A percentile compares a stretch with the other conserved stretches of the same genome.
phyloP scores from a whole-genome alignment of 2,113 vertebrate species.

The Alexandromys fortis region DNA sequence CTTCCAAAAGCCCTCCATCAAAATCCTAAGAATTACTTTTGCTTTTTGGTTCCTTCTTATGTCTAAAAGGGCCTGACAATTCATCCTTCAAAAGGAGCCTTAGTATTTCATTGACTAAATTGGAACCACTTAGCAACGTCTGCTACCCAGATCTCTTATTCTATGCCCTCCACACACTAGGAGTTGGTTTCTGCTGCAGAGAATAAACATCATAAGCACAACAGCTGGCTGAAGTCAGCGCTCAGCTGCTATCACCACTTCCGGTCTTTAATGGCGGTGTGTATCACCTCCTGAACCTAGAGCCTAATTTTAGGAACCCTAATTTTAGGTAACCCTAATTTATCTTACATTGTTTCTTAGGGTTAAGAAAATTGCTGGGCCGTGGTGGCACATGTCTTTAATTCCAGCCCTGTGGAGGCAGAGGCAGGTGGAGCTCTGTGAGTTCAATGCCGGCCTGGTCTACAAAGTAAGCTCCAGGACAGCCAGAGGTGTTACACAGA shows the following conservation, averaged over 20 bases:
- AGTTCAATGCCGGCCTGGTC: too few relatives aligned
- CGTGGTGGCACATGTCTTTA: too few relatives aligned
- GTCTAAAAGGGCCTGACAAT: slow-evolving; percentile 18
- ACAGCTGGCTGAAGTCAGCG: neutral
- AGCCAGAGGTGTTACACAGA: too few relatives aligned
- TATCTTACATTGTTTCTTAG: slow-evolving; percentile 1
- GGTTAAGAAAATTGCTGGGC: neutral
- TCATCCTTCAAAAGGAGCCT: neutral
- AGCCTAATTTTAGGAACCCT: slow-evolving; percentile 2
- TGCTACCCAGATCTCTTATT: neutral
- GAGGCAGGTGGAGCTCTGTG: too few relatives aligned
- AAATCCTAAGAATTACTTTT: slow-evolving; percentile 36
- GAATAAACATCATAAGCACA: neutral
- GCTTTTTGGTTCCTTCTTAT: neutral
- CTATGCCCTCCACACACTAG: neutral
- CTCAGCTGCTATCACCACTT: neutral
- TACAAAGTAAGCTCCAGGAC: too few relatives aligned
- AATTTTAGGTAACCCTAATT: neutral
- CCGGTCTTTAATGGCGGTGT: neutral
- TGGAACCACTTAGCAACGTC: neutral
- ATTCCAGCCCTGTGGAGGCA: too few relatives aligned
- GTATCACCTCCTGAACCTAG: neutral
- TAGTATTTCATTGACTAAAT: slow-evolving; percentile 1
- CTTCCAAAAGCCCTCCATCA: neutral
- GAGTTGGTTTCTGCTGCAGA: neutral